phyloP scores from a whole-genome alignment of 1,140 invertebrate species.

The Bombyx mori region DNA sequence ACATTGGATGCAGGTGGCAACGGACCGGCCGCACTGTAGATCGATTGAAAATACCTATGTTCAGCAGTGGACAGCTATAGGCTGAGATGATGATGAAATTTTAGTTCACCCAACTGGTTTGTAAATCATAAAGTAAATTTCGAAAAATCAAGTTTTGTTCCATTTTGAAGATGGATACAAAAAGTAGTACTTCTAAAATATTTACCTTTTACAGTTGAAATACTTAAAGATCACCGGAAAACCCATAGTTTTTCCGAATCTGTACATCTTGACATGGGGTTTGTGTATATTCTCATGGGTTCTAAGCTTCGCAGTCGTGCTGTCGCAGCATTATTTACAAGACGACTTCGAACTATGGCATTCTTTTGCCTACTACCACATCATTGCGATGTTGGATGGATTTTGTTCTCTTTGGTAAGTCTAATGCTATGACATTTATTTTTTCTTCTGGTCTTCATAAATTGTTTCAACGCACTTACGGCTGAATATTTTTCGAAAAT shows the following conservation, averaged over 20 bases:
- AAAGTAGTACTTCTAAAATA: too few relatives aligned
- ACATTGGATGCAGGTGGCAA: too few relatives aligned
- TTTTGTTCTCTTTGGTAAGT: constrained; percentile 76
- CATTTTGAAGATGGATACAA: too few relatives aligned
- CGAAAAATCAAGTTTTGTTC: too few relatives aligned
- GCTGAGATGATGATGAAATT: too few relatives aligned
- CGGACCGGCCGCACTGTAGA: too few relatives aligned
- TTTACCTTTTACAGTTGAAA: constrained; percentile 65
- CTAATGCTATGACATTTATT: not conserved
- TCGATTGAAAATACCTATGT: too few relatives aligned
- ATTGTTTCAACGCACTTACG: too few relatives aligned
- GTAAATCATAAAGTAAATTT: too few relatives aligned
- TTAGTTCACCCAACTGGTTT: too few relatives aligned
- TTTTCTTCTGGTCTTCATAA: too few relatives aligned
- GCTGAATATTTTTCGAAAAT: not conserved
- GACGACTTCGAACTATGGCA: constrained; percentile 78
- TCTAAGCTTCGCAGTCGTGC: constrained; percentile 73
- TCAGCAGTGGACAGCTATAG: too few relatives aligned
- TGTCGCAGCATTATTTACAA: constrained; percentile 77
- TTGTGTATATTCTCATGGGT: constrained; percentile 76
- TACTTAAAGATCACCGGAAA: constrained; percentile 76
- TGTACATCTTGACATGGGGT: constrained; percentile 73
- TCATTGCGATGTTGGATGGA: constrained; percentile 78
- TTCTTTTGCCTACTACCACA: constrained; percentile 78
- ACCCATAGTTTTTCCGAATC: constrained; percentile 74